These are phyloP conservation scores for Charadrius vociferus DNA, from an alignment of 2,113 vertebrate genomes.

Conservation along the genomic window DNA sequence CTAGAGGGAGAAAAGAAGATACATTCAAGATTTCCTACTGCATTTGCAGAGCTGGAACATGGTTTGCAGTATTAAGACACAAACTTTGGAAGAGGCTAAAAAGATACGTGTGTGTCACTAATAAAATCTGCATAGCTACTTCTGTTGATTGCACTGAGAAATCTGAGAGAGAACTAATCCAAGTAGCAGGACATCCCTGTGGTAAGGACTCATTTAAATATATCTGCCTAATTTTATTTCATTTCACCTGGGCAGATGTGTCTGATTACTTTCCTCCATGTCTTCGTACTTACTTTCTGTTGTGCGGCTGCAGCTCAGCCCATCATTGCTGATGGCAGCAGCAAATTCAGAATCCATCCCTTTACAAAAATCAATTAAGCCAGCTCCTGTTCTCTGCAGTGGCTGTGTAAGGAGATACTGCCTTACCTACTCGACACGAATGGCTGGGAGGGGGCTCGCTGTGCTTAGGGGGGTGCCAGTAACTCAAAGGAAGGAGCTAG, in stretches of 20 bases:
- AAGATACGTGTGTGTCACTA: background rate
- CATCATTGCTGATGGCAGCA: background rate
- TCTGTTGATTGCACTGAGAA: background rate
- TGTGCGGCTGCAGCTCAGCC: background rate
- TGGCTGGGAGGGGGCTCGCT: background rate
- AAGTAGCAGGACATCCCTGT: background rate
- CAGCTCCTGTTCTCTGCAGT: background rate
- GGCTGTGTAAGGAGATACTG: background rate
- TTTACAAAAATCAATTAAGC: background rate
- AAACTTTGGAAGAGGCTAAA: background rate
- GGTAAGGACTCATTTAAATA: background rate
- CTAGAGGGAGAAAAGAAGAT: background rate
- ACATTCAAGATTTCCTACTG: background rate
- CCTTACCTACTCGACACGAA: background rate
- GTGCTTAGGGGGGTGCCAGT: background rate
- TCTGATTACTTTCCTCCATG: background rate
- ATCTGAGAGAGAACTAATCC: background rate
- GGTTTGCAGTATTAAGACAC: background rate
- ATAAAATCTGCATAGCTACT: background rate
- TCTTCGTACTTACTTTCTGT: background rate
- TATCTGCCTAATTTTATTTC: background rate
- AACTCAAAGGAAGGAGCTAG: background rate
- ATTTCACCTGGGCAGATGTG: background rate
- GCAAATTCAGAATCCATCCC: background rate
- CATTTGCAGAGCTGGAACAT: background rate